A percentile compares a stretch with the other conserved stretches of the same genome.
These are phyloP conservation scores for Mohoua ochrocephala DNA, from an alignment of 2,113 vertebrate species.

Conservation along the genomic window DNA sequence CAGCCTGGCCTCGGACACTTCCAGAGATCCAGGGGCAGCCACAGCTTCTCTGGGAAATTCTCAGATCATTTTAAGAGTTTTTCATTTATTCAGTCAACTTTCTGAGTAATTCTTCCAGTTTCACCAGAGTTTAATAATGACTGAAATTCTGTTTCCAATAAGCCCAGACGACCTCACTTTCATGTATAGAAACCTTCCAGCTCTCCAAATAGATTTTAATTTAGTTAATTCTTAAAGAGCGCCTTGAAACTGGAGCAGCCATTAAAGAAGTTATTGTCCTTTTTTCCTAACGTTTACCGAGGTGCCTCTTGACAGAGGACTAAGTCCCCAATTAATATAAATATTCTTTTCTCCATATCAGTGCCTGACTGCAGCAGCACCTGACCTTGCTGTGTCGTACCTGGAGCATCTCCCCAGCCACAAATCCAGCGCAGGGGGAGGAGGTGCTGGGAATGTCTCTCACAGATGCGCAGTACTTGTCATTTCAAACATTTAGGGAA, in stretches of 20 bases:
- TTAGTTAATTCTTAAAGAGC: conserved; percentile 33
- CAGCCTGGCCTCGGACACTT: rapidly evolving
- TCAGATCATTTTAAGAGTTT: neutral
- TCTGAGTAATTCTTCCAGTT: neutral
- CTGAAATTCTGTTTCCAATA: neutral
- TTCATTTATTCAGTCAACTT: neutral
- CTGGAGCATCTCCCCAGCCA: neutral
- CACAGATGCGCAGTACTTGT: neutral
- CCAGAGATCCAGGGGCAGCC: neutral
- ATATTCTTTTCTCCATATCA: neutral
- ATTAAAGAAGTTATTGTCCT: conserved; percentile 23
- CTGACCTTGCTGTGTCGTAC: neutral
- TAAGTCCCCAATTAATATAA: conserved; percentile 33
- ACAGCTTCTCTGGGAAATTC: neutral
- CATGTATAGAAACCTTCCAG: neutral
- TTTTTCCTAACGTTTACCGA: neutral
- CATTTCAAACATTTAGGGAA: neutral
- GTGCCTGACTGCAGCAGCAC: neutral
- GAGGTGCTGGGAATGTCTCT: neutral
- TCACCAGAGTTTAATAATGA: neutral
- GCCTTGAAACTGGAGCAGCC: conserved; percentile 33
- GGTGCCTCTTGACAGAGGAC: conserved; percentile 1
- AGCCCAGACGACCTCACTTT: neutral
- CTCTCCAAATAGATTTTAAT: conserved; percentile 28
- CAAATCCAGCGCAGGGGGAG: neutral